These are phyloP conservation scores for Theonella swinhoei DNA, from an alignment of 37 sponge, comb jelly and placozoan species.

Conservation along the genomic window DNA sequence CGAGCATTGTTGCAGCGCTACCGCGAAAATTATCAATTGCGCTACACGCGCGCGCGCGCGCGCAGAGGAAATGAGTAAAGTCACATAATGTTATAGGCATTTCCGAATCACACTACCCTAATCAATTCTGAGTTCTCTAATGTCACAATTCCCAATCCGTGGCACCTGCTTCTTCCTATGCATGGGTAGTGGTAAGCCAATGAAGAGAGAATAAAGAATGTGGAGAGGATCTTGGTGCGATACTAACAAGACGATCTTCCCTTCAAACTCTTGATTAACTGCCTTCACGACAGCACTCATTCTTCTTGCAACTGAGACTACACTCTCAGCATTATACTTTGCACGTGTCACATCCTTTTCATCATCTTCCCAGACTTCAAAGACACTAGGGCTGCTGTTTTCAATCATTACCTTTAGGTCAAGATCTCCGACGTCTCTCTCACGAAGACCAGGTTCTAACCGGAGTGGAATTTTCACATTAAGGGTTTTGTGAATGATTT, in stretches of 20 bases:
- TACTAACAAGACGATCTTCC: conserved; percentile 19
- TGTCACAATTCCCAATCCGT: conserved; percentile 19
- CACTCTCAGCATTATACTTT: conserved; percentile 29
- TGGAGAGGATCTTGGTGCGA: conserved; percentile 53
- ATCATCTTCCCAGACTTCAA: conserved; percentile 3
- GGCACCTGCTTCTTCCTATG: not conserved
- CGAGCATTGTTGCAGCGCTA: too few species aligned
- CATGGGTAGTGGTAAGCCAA: conserved; percentile 9
- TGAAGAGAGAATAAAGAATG: conserved; percentile 7
- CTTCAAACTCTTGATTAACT: conserved; percentile 12
- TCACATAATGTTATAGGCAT: too few species aligned
- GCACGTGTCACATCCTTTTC: conserved; percentile 8
- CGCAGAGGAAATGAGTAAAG: too few species aligned
- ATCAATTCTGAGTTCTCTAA: conserved; percentile 28
- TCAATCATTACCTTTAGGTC: not conserved
- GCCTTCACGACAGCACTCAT: conserved; percentile 6
- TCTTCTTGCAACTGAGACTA: not conserved
- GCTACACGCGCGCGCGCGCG: too few species aligned
- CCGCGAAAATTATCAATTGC: too few species aligned
- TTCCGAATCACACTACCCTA: too few species aligned
- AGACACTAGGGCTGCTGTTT: not conserved
- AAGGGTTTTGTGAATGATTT: conserved; percentile 7
- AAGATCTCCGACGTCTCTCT: conserved; percentile 7
- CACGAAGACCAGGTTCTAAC: conserved; percentile 5
- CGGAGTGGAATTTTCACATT: not conserved